Conservation (phyloP, 1,140 invertebrate species). For the Dreissena rostriformis region DNA sequence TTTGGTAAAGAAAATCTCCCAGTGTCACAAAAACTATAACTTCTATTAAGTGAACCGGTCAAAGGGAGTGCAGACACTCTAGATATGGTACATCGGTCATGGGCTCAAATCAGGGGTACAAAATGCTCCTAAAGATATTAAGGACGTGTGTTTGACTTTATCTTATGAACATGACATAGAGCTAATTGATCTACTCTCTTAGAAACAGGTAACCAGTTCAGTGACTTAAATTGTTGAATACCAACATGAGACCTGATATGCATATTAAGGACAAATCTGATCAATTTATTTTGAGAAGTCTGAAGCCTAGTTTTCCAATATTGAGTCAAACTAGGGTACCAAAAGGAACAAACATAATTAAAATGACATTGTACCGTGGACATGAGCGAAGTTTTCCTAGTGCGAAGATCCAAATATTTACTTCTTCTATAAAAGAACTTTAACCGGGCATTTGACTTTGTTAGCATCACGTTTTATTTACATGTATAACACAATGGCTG, state of each 20-base stretch:
- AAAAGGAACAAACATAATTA: slow-evolving; percentile 22
- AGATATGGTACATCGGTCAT: slow-evolving; percentile 11
- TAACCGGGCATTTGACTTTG: too few species aligned
- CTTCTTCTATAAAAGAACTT: slow-evolving; percentile 16
- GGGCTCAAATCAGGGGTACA: slow-evolving; percentile 3
- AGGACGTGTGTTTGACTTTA: slow-evolving; percentile 12
- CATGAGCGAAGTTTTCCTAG: slow-evolving; percentile 2
- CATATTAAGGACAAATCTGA: slow-evolving; percentile 19
- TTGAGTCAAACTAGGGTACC: slow-evolving; percentile 19
- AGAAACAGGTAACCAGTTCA: slow-evolving; percentile 15
- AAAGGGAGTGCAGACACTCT: slow-evolving; percentile 6
- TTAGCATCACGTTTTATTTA: too few species aligned
- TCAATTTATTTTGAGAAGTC: slow-evolving; percentile 19
- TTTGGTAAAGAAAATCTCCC: slow-evolving; percentile 13
- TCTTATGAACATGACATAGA: slow-evolving; percentile 26
- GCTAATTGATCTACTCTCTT: slow-evolving; percentile 18
- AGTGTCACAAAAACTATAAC: slow-evolving; percentile 1
- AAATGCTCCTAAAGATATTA: slow-evolving; percentile 24
- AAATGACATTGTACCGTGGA: slow-evolving; percentile 11
- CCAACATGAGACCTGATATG: slow-evolving; percentile 12
- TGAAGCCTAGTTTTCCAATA: slow-evolving; percentile 18
- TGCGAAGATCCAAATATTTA: slow-evolving; percentile 6
- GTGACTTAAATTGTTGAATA: background rate
- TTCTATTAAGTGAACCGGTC: background rate
- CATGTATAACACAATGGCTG: too few species aligned